phyloP scores from a whole-genome alignment of 2,113 vertebrate species.

The Engraulis encrasicolus region DNA sequence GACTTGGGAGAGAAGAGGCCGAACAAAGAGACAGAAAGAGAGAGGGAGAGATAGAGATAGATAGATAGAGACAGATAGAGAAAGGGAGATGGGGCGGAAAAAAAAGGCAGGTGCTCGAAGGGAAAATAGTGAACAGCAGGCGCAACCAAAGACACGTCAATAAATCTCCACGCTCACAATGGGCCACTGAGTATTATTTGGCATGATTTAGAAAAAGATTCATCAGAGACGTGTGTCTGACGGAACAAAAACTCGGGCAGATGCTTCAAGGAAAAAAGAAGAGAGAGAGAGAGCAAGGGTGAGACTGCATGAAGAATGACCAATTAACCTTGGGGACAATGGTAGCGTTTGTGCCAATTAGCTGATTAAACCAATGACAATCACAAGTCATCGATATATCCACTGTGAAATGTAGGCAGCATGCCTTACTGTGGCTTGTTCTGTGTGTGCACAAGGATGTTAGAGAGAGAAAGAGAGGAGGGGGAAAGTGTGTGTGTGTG shows the following conservation, averaged over 20 bases:
- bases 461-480: too few species aligned
- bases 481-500: too few species aligned
- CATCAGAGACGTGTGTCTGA: neutral
- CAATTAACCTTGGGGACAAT: neutral
- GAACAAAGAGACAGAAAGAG: too few species aligned
- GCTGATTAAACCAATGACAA: neutral
- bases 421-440: neutral
- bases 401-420: neutral
- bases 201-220: neutral
- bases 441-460: too few species aligned
- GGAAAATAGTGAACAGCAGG: neutral
- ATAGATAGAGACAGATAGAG: neutral
- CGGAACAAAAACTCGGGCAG: neutral
- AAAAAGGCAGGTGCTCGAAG: slow-evolving; percentile 1
- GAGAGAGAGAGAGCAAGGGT: neutral
- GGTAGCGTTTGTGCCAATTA: neutral
- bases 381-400: neutral
- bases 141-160: neutral
- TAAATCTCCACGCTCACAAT: slow-evolving; percentile 6
- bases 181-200: neutral
- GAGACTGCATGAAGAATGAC: neutral
- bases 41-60: neutral
- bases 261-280: neutral
- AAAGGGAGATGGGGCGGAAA: neutral
- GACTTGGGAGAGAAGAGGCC: too few species aligned